A percentile compares a stretch with the other conserved stretches of the same genome.
Evolutionary conservation across 2,888 invertebrate species (phyloP).

Genomic region (Xestoiulus laeticollis): DNA sequence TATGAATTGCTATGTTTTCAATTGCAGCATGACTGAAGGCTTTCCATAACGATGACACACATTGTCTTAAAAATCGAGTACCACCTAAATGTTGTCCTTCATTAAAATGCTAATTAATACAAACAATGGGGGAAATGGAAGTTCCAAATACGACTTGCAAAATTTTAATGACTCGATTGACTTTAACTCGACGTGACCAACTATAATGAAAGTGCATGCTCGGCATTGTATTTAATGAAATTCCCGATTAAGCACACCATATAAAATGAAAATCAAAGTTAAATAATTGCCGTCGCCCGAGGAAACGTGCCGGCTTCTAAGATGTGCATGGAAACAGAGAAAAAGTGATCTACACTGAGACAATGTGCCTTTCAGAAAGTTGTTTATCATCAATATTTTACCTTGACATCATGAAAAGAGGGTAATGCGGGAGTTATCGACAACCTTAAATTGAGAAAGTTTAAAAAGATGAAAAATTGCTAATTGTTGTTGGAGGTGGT

Average conservation of each 20-base stretch:
- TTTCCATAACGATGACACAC: neutral
- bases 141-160: neutral
- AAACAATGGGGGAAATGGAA: neutral
- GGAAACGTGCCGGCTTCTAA: neutral
- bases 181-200: neutral
- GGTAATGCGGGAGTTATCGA: neutral
- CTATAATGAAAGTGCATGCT: neutral
- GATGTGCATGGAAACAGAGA: neutral
- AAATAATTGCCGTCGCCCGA: neutral
- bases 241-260: neutral
- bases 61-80: neutral
- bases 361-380: neutral
- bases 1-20: neutral
- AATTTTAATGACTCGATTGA: neutral
- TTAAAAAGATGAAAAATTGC: neutral
- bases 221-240: neutral
- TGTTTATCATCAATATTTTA: neutral
- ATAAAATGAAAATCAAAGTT: neutral
- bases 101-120: neutral
- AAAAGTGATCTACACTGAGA: neutral
- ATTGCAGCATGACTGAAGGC: neutral
- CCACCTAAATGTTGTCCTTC: neutral
- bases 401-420: neutral
- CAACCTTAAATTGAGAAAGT: neutral
- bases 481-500: neutral